phyloP scores from a whole-genome alignment of 2,113 vertebrate genomes.

The Myanophis thanlyinensis region DNA sequence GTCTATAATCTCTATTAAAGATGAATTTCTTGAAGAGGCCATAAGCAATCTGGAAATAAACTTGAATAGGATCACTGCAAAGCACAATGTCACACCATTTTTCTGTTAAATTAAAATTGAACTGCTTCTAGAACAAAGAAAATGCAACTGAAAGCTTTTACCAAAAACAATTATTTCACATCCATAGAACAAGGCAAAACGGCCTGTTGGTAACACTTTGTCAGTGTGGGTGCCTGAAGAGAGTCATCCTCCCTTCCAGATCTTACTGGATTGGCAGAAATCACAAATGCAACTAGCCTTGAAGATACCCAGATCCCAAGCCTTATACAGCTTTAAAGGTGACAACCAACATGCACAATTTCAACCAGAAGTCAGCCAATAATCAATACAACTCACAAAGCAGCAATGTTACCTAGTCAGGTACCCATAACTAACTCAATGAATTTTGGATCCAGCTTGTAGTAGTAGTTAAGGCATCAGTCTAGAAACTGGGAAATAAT shows the following conservation, averaged over 20 bases:
- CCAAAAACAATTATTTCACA: not conserved
- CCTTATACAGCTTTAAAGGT: not conserved
- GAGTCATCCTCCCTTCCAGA: not conserved
- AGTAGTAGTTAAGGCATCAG: not conserved
- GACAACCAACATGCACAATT: not conserved
- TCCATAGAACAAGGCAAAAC: not conserved
- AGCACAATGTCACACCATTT: not conserved
- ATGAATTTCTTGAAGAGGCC: not conserved
- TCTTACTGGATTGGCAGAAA: not conserved
- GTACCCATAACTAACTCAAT: not conserved
- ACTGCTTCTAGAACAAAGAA: not conserved
- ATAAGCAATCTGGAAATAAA: not conserved
- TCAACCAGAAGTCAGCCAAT: not conserved
- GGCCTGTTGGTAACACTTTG: not conserved
- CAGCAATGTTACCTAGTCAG: not conserved
- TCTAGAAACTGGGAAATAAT: not conserved
- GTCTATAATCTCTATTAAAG: not conserved
- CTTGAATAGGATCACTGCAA: not conserved
- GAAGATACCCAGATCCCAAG: not conserved
- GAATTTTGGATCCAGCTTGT: not conserved
- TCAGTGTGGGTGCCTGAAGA: not conserved
- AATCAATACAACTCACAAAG: not conserved
- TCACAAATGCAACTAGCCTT: not conserved
- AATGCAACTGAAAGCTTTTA: not conserved
- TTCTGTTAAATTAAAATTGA: not conserved